A percentile compares a stretch with the other conserved stretches of the same genome.
Evolutionary conservation across 2,888 invertebrate genomes (phyloP).

Genomic region (Blera fallax): DNA sequence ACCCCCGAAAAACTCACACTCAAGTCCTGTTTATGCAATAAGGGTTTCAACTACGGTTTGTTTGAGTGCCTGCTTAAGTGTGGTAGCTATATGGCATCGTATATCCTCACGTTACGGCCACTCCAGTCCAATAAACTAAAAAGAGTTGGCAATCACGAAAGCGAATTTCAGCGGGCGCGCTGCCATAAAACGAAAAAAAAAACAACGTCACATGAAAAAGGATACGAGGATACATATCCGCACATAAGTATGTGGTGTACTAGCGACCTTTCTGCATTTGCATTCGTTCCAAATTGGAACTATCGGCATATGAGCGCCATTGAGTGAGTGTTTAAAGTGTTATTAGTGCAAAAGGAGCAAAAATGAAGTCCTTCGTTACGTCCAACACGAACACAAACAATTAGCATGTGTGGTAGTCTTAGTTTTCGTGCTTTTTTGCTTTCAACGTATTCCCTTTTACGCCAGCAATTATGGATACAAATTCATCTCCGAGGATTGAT

Average conservation of each 20-base stretch:
- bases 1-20: not conserved
- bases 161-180: slow-evolving; percentile 17
- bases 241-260: not conserved
- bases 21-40: slow-evolving; percentile 21
- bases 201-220: slow-evolving; percentile 24
- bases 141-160: slow-evolving; percentile 50
- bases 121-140: slow-evolving; percentile 52
- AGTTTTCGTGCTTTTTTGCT: not conserved
- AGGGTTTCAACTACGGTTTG: not conserved
- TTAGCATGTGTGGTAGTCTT: slow-evolving; percentile 31
- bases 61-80: slow-evolving; percentile 28
- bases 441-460: too few species aligned
- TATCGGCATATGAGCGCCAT: slow-evolving; percentile 23
- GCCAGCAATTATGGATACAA: slow-evolving; percentile 53
- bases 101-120: slow-evolving; percentile 19
- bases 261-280: slow-evolving; percentile 56
- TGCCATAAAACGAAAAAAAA: not conserved
- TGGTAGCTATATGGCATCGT: not conserved
- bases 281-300: slow-evolving; percentile 41
- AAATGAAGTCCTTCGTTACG: slow-evolving; percentile 10
- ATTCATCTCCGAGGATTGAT: slow-evolving; percentile 61
- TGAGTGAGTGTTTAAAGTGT: slow-evolving; percentile 68
- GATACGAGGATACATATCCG: too few species aligned
- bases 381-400: slow-evolving; percentile 61
- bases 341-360: slow-evolving; percentile 42